Base-by-base conservation (phyloP, 2,888 invertebrate species). In the Seira sanloemensis region DNA sequence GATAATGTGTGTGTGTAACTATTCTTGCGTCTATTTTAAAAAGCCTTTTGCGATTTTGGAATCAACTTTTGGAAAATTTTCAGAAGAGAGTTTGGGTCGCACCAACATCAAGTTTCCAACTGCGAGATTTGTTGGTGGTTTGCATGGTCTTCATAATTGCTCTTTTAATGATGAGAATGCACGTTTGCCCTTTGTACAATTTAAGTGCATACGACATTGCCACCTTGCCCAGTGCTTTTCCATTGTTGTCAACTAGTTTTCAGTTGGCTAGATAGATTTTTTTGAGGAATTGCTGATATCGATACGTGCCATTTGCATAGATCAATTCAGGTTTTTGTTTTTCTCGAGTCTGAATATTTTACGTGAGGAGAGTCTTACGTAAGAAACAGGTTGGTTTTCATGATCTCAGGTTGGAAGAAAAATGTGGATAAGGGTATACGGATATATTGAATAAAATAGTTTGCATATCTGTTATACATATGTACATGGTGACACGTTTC, bases 171-270 rank as follows among this genome's bases (percentile, higher is more conserved):
- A 37, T 37, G 37, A 68, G 26, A 68, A 7, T 16, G 26, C n/a
- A 26, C 27, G 24, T 7, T 27, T 18, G 0, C 18, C 21, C 0
- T 74, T n/a, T n/a, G n/a, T n/a, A n/a, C n/a, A n/a, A n/a, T 25
- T 26, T 27, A 7, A 62, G 62, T 18, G 25, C 19, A 26, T 26
- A 46, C 37, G 26, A 50, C n/a, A n/a, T n/a, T n/a, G n/a, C n/a
- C n/a, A n/a, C 16, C 2, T 2, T 50, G 16, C 50, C n/a, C 5
- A 50, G 37, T 37, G 12, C 65, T 78, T 78, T 78, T 69, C 69
- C 78, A 71, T 71, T 78, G 78, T 69, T 69, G 69, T 19, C 16
- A 72, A 71, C 78, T 21, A 65, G 78, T 78, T 78, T 78, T 18
- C 12, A 67, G 23, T 66, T 67, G 65, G 18, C 16, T 21, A 25